phyloP scores from a whole-genome alignment of 2,797 vertebrate genomes.

The Octomys mimax region DNA sequence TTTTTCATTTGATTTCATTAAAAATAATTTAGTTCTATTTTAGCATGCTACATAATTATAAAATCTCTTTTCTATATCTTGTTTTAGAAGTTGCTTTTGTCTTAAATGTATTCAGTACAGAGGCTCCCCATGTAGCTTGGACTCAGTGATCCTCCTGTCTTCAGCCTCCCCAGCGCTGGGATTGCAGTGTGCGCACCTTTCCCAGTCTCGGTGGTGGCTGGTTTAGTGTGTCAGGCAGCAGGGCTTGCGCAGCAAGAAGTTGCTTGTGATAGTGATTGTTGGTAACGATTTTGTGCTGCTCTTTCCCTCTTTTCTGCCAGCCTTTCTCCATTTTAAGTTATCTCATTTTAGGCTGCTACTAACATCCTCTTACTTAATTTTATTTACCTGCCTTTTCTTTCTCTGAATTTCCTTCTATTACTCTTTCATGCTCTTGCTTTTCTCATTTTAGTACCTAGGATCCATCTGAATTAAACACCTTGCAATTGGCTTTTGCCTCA shows the following conservation, averaged over 20 bases:
- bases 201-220: no score
- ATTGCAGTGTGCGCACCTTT: no score
- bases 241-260: no score
- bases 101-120: no score
- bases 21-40: background rate
- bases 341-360: background rate
- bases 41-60: background rate
- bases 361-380: background rate
- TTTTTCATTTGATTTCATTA: background rate
- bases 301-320: background rate
- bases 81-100: background rate
- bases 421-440: background rate
- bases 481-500: background rate
- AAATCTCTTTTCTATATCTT: background rate
- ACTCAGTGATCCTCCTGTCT: no score
- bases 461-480: constrained; percentile 18
- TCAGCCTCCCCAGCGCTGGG: no score
- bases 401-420: background rate
- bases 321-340: background rate
- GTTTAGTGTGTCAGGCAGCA: no score
- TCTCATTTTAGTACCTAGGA: constrained; percentile 18
- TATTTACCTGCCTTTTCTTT: background rate
- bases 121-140: no score
- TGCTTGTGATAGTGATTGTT: background rate
- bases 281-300: background rate